A percentile compares a stretch with the other conserved stretches of the same genome.
These are phyloP conservation scores for Acanthosepion esculentum DNA, from an alignment of 2,888 invertebrate species.

Conservation along the genomic window DNA sequence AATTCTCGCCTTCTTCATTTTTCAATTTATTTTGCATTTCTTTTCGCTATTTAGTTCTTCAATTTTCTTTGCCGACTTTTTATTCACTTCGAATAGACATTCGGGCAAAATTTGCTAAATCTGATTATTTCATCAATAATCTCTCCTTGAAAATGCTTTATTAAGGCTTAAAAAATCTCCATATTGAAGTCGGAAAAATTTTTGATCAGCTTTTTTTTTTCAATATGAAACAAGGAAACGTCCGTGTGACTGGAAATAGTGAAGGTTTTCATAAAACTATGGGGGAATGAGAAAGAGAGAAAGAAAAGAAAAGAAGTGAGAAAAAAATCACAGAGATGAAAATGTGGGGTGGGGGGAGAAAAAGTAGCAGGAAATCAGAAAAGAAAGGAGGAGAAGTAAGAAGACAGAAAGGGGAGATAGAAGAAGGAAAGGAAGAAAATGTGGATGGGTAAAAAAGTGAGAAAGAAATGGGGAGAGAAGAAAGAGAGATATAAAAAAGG, in stretches of 20 bases:
- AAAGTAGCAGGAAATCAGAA: too few species aligned
- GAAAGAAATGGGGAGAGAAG: too few species aligned
- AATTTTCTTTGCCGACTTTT: neutral
- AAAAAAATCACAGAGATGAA: too few species aligned
- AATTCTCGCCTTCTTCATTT: neutral
- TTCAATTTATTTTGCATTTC: conserved; percentile 20
- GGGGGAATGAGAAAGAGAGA: too few species aligned
- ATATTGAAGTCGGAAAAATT: neutral
- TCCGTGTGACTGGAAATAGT: neutral
- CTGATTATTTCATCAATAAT: neutral
- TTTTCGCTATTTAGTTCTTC: neutral
- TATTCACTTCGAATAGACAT: neutral
- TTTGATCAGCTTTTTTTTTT: neutral
- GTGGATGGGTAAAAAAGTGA: too few species aligned
- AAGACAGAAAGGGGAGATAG: neutral
- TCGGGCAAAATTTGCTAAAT: neutral
- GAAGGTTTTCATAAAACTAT: too few species aligned
- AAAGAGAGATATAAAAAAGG: too few species aligned
- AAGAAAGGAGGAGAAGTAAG: too few species aligned
- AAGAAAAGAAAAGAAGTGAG: too few species aligned
- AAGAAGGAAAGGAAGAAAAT: neutral
- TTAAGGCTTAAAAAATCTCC: neutral
- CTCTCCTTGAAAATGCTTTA: neutral
- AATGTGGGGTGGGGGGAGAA: too few species aligned
- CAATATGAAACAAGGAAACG: neutral